Base-by-base conservation (phyloP, 2,797 vertebrate genomes). In the Lagodon rhomboides region DNA sequence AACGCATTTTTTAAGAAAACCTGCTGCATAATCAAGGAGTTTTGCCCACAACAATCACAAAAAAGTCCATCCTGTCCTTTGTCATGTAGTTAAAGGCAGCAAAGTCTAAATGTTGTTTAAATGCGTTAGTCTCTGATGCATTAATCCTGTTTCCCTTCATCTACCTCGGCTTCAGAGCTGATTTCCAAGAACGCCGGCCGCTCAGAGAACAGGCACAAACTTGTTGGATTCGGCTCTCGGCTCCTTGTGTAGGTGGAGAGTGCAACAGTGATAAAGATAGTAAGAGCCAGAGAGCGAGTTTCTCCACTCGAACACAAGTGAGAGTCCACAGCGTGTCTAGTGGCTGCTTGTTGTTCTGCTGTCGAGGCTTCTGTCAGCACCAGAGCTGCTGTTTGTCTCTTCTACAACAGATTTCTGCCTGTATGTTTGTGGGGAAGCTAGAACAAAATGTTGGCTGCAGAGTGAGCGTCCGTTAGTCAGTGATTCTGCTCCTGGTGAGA, bases 261-360 rank as follows among this genome's bases (percentile, higher is more conserved):
- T 72, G 89, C 91, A 92, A 74, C 84, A 44, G 87, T 17, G 89
- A 92, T 92, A 92, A 92, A 93, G 91, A 93, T 92, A 93, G 90
- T 80, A 82, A 85, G 90, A 88, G 89, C 86, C 76, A 71, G 83
- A 84, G 90, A 85, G 89, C 44, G 79, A 90, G 83, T 87, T 85
- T 55, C 63, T 82, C 84, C 88, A 75, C 89, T 91, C 43, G 34
- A 90, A 81, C 83, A 88, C 84, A 80, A 87, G 86, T 72, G 89
- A 72, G 85, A 87, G 87, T 92, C 90, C 91, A 85, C 75, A 79
- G 80, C 73, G 3, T 78, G 89, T 90, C 86, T 76, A 89, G 84
- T 89, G 88, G 89, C 83, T 90, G 87, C 85, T 79, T 71, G 77
- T 77, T 79, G 76, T 77, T 88, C 85, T 75, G 67, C 65, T 67